Base-by-base conservation (phyloP, 2,888 invertebrate genomes). In the Cantharis rufa region DNA sequence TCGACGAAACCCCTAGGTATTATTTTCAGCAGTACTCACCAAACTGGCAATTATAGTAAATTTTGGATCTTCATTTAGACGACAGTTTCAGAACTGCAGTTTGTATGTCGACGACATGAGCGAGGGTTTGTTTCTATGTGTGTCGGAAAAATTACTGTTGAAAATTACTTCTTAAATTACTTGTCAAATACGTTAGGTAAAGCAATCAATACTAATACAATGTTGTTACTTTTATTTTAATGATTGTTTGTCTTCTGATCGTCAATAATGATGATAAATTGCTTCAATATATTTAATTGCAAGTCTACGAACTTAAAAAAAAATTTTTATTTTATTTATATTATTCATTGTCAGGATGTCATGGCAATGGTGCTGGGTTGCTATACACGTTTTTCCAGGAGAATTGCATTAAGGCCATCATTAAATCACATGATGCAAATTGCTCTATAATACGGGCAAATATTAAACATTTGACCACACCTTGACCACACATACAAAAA, bases 1-100 rank as follows among this genome's bases (percentile, higher is more conserved):
- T 80, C 75, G 74, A 70, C 21, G 62, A 68, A 76, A 79, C 79
- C 79, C 80, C 74, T 76, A 80, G 78, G 80, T 80, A 74, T 48
- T 61, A 48, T 15, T 74, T 21, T 71, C 80, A 75, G 78, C 69
- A 71, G 72, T 72, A 72, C 71, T 74, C 66, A 69, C 24, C 7
- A 15, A 24, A 68, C 70, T 62, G 15, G 69, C 62, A 69, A n/a
- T 48, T 16, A 21, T 61, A 16, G 15, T 62, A 27, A 66, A 64
- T 15, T n/a, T 70, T 66, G 62, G 10, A 15, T 66, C 28, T 15
- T 62, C 64, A 18, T 13, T 64, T 16, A 28, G 15, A 21, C 63
- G 70, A 70, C 28, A 63, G 74, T 61, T 63, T 24, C 18, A 28
- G 61, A n/a, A 28, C 15, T 48, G 28, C 48, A 18, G 70, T 70